Conservation (phyloP, 2,113 vertebrate genomes). For the Anguilla japonica region DNA sequence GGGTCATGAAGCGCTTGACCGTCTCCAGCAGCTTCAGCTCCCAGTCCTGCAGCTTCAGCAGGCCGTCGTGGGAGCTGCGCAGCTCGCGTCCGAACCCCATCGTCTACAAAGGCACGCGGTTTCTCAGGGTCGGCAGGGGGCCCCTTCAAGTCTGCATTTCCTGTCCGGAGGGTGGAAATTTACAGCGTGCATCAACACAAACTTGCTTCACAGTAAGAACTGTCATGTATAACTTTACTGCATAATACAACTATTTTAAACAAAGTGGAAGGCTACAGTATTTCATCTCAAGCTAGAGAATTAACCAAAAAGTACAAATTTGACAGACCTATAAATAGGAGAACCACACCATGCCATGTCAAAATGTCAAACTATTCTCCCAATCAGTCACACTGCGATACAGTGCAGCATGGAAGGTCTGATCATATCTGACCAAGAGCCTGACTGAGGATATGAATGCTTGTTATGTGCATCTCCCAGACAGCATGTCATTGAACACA, state of each 20-base stretch:
- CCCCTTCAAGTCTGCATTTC: constrained; percentile 32
- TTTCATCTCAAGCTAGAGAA: not conserved
- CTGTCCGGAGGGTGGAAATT: not conserved
- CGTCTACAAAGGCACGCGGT: constrained; percentile 68
- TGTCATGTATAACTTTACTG: not conserved
- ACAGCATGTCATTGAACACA: not conserved
- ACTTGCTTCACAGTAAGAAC: not conserved
- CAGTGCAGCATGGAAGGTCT: not conserved
- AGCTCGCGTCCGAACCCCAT: constrained; percentile 98
- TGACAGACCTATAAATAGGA: not conserved
- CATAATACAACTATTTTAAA: not conserved
- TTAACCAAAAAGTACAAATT: not conserved
- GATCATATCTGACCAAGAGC: not conserved
- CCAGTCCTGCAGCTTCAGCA: constrained; percentile 97
- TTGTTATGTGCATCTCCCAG: not conserved
- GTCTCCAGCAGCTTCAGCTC: constrained; percentile 92
- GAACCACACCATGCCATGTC: not conserved
- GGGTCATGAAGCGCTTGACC: constrained; percentile 94
- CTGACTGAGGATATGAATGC: not conserved
- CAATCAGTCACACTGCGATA: not conserved
- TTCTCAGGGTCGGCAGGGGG: not conserved
- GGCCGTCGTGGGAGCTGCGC: constrained; percentile 90
- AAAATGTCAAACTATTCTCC: not conserved
- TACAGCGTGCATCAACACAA: not conserved
- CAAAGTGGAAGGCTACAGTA: not conserved